These are phyloP conservation scores for Microplitis deprimator DNA, from an alignment of 2,888 invertebrate genomes.

Conservation along the genomic window DNA sequence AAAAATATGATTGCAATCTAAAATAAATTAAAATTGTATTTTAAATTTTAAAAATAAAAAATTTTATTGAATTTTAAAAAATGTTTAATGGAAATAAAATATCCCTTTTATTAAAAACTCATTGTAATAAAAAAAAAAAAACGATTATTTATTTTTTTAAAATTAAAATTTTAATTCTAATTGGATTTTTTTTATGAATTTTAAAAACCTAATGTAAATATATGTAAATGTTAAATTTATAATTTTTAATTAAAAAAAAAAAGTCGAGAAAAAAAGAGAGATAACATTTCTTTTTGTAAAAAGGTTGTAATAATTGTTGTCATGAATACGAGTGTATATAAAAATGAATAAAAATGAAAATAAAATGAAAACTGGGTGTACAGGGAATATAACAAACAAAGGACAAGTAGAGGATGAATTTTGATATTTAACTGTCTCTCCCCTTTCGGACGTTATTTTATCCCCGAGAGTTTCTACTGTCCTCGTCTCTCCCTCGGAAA, in stretches of 20 bases:
- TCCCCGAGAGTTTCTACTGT: slow-evolving; percentile 1
- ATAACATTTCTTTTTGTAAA: neutral
- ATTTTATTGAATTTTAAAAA: too few species aligned
- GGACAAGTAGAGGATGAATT: slow-evolving; percentile 10
- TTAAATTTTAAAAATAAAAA: too few species aligned
- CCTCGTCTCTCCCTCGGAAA: neutral
- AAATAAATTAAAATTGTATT: too few species aligned
- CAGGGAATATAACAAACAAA: slow-evolving; percentile 5
- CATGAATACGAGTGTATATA: neutral
- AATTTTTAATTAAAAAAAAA: neutral
- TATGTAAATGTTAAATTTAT: neutral
- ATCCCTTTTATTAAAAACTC: too few species aligned
- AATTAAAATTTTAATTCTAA: too few species aligned
- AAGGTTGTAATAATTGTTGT: neutral
- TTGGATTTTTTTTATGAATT: too few species aligned
- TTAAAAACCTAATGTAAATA: neutral
- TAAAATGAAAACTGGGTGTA: neutral
- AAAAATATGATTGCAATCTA: too few species aligned
- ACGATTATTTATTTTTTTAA: too few species aligned
- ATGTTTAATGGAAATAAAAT: too few species aligned
- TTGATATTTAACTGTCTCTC: slow-evolving; percentile 13
- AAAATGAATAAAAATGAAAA: neutral
- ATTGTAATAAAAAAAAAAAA: too few species aligned
- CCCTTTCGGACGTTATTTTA: slow-evolving; percentile 8
- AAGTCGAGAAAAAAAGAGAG: neutral